Evolutionary conservation across 2,113 vertebrate genomes (phyloP).

Genomic region (Sarotherodon lohbergeri): DNA sequence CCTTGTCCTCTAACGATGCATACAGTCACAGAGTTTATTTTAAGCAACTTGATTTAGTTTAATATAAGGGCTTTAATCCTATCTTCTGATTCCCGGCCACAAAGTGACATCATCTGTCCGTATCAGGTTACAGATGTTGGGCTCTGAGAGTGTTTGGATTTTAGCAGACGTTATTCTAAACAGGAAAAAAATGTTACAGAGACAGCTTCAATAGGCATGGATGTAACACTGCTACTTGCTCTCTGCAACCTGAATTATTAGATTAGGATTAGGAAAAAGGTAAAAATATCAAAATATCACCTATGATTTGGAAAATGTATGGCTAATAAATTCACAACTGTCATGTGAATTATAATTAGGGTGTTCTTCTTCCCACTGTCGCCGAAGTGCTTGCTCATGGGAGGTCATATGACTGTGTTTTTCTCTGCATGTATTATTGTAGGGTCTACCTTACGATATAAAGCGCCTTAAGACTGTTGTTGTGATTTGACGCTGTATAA

Average conservation of each 20-base stretch:
- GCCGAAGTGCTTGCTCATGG: neutral
- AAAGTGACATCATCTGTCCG: constrained; percentile 24
- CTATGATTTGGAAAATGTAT: neutral
- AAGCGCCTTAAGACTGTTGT: neutral
- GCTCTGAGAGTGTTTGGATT: neutral
- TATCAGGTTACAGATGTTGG: constrained; percentile 31
- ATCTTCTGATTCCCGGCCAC: constrained; percentile 21
- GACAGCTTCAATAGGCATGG: neutral
- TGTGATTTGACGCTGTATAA: neutral
- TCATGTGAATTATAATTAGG: neutral
- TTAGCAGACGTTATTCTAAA: neutral
- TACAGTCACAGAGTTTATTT: neutral
- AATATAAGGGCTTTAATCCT: constrained; percentile 22
- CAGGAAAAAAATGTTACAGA: neutral
- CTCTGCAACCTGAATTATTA: neutral
- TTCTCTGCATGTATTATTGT: too few species aligned
- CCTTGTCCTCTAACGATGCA: neutral
- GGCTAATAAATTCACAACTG: neutral
- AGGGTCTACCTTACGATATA: neutral
- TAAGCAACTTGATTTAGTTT: constrained; percentile 15
- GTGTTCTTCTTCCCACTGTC: neutral
- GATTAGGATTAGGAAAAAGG: neutral
- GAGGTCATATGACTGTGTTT: neutral
- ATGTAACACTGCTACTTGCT: neutral
- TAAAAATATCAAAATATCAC: neutral